These are phyloP conservation scores for Callaeas wilsoni DNA, from an alignment of 2,113 vertebrate genomes.

Conservation along the genomic window DNA sequence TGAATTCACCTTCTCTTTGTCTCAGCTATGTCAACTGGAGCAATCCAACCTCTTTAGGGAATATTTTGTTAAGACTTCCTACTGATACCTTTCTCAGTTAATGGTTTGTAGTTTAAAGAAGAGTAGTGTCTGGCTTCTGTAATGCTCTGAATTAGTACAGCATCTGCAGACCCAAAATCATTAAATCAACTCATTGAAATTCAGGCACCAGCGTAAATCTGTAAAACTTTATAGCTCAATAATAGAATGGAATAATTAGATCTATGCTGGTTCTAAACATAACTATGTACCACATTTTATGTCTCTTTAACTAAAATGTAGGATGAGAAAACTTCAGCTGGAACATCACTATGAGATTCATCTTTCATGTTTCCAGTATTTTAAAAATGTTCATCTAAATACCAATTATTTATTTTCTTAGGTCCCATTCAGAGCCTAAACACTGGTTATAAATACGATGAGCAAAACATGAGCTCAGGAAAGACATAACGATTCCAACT, in stretches of 20 bases:
- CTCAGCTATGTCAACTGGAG: not conserved
- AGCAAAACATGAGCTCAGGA: not conserved
- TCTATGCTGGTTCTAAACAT: not conserved
- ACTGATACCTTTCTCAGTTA: not conserved
- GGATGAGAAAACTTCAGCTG: not conserved
- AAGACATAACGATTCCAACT: fast-evolving
- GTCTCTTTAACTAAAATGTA: not conserved
- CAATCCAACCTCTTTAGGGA: not conserved
- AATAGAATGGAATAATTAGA: not conserved
- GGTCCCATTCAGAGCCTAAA: not conserved
- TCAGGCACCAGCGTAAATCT: not conserved
- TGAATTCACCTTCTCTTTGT: not conserved
- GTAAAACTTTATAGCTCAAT: not conserved
- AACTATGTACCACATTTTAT: not conserved
- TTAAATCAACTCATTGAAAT: not conserved
- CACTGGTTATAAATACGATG: not conserved
- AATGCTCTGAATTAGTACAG: not conserved
- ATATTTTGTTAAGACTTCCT: not conserved
- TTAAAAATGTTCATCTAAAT: not conserved
- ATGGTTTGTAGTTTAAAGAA: not conserved
- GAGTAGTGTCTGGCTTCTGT: not conserved
- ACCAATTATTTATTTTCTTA: not conserved
- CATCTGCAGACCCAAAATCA: not conserved
- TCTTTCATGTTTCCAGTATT: not conserved
- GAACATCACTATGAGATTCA: not conserved